A percentile compares a stretch with the other conserved stretches of the same genome.
Conservation (phyloP, 1,140 invertebrate genomes). For the Magallana angulata region DNA sequence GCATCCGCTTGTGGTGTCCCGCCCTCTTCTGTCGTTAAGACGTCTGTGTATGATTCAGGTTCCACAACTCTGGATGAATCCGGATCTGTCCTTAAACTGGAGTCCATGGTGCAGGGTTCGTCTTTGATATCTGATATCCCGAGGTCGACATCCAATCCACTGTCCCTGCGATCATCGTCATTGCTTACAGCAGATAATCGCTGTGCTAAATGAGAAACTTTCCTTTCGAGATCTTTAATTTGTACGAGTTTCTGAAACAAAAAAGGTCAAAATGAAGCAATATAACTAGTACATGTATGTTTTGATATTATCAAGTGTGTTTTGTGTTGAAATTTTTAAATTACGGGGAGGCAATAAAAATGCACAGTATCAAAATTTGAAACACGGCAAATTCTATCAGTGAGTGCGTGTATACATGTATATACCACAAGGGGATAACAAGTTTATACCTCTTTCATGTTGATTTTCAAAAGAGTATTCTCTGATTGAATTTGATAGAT, state of each 20-base stretch:
- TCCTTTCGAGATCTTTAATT: slow-evolving; percentile 60
- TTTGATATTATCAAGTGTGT: too few species aligned
- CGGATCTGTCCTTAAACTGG: not conserved
- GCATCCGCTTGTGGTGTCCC: not conserved
- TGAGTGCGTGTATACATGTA: too few species aligned
- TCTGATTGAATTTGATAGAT: slow-evolving; percentile 63
- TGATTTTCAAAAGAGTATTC: slow-evolving; percentile 64
- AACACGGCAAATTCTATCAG: too few species aligned
- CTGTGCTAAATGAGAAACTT: slow-evolving; percentile 56
- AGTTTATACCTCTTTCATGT: slow-evolving; percentile 61
- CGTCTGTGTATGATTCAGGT: not conserved
- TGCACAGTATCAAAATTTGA: too few species aligned
- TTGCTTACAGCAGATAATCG: slow-evolving; percentile 57
- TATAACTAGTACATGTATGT: not conserved
- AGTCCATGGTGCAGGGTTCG: not conserved
- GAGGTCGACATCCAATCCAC: slow-evolving; percentile 51
- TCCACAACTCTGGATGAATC: not conserved
- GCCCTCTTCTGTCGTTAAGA: not conserved
- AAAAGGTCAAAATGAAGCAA: not conserved
- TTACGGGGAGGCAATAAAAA: too few species aligned
- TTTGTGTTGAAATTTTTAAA: too few species aligned
- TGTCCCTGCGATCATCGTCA: slow-evolving; percentile 51
- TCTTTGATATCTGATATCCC: slow-evolving; percentile 6
- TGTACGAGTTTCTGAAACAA: slow-evolving; percentile 63
- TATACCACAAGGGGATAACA: not conserved